Evolutionary conservation across 2,113 vertebrate genomes (phyloP).

Genomic region (Erythrocercus mccallii): DNA sequence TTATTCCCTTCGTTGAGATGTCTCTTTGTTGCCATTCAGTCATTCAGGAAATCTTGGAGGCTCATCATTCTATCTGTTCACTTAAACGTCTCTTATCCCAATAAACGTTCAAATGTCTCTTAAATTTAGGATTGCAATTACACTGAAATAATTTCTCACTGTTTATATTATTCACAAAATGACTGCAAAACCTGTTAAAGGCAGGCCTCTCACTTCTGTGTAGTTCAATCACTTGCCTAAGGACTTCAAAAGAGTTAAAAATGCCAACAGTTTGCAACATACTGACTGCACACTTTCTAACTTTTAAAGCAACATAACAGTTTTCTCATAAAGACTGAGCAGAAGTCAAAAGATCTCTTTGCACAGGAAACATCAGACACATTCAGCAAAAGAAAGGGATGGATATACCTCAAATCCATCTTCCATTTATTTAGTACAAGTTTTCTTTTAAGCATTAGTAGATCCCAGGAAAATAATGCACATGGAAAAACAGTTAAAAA

Average conservation of each 20-base stretch:
- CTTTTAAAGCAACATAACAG: not conserved
- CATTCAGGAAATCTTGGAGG: not conserved
- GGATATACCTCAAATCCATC: not conserved
- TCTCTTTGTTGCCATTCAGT: not conserved
- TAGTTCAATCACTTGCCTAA: not conserved
- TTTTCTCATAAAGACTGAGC: not conserved
- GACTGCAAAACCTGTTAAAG: not conserved
- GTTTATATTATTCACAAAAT: not conserved
- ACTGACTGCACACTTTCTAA: not conserved
- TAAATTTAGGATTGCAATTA: not conserved
- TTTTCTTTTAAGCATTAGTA: not conserved
- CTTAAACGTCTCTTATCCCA: not conserved
- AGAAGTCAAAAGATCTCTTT: not conserved
- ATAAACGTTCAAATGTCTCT: not conserved
- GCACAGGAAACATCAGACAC: not conserved
- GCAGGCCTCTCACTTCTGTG: not conserved
- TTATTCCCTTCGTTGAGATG: not conserved
- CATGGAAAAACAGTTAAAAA: slow-evolving; percentile 20
- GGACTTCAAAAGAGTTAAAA: not conserved
- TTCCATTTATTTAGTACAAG: slow-evolving; percentile 13
- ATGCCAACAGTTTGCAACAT: not conserved
- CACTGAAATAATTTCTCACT: not conserved
- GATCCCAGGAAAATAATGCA: slow-evolving; percentile 16
- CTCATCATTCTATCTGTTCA: not conserved
- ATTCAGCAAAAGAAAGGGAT: not conserved